phyloP scores from a whole-genome alignment of 2,113 vertebrate genomes.

The Nannobrachium achirus region DNA sequence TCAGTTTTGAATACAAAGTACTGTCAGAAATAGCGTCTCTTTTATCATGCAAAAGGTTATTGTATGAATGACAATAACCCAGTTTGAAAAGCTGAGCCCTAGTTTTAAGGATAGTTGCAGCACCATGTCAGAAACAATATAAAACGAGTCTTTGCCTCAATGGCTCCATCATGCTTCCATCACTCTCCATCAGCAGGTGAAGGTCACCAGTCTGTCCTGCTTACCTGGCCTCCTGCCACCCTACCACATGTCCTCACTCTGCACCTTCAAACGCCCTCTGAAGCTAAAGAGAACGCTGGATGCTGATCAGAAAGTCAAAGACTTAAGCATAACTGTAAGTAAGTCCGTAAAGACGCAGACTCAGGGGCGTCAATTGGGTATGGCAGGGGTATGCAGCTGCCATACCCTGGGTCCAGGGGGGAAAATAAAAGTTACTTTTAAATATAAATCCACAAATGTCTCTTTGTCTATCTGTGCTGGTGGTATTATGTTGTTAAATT shows the following conservation, averaged over 20 bases:
- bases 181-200: conserved; percentile 53
- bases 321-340: too few species aligned
- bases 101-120: conserved; percentile 29
- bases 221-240: conserved; percentile 46
- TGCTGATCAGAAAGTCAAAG: neutral
- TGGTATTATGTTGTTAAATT: too few species aligned
- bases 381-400: too few species aligned
- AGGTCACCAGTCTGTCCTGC: conserved; percentile 62
- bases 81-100: conserved; percentile 6
- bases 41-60: conserved; percentile 37
- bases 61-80: conserved; percentile 26
- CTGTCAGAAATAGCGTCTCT: conserved; percentile 10
- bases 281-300: neutral
- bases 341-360: too few species aligned
- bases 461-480: too few species aligned
- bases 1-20: conserved; percentile 8
- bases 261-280: conserved; percentile 21
- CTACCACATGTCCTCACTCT: conserved; percentile 20
- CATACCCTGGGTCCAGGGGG: too few species aligned
- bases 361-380: too few species aligned
- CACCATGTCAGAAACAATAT: conserved; percentile 51
- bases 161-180: conserved; percentile 45
- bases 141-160: conserved; percentile 30
- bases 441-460: too few species aligned
- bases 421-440: too few species aligned